Base-by-base conservation (phyloP, 2,113 vertebrate genomes). In the Leuciscus idus region DNA sequence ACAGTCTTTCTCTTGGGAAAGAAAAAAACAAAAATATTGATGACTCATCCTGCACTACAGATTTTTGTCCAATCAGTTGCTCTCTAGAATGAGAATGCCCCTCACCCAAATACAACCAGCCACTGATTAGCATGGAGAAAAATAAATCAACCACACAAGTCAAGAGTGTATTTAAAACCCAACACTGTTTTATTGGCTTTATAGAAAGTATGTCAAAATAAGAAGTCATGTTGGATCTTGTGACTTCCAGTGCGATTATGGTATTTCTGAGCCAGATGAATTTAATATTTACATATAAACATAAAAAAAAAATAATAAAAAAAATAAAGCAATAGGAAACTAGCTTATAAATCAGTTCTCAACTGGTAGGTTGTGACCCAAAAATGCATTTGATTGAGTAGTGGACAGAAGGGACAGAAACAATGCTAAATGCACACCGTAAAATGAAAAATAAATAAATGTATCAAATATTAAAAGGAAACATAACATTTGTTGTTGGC, bases 201-300 rank as follows among this genome's bases (percentile, higher is more conserved):
- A 48, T 11, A 26, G 11, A 62, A 64, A n/a, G 12, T 76, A 76
- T 75, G 13, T 15, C 4, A 74, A 15, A 74, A 74, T 74, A 72
- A 72, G 36, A 46, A 46, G 55, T 26, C 39, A 74, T 73, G 36
- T 15, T 26, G 11, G 23, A 73, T 6, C 36, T 39, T 73, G 68
- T 72, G 21, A 26, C 73, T 48, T 46, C 73, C n/a, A 17, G 43
- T 48, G 43, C 7, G 17, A 55, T 19, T 55, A 55, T 55, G 52
- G 52, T 15, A 55, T 55, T 55, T 55, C 52, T 19, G 52, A 55
- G 52, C 52, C 50, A 55, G 52, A 39, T 36, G 21, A 36, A n/a
- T 76, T 52, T 76, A 7, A 8, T 76, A 76, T 76, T 76, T 52
- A 76, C 74, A 76, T 76, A 52, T 52, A 17, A 52, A 76, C 46